Base-by-base conservation (phyloP, 2,113 vertebrate species). In the Pyxicephalus adspersus region DNA sequence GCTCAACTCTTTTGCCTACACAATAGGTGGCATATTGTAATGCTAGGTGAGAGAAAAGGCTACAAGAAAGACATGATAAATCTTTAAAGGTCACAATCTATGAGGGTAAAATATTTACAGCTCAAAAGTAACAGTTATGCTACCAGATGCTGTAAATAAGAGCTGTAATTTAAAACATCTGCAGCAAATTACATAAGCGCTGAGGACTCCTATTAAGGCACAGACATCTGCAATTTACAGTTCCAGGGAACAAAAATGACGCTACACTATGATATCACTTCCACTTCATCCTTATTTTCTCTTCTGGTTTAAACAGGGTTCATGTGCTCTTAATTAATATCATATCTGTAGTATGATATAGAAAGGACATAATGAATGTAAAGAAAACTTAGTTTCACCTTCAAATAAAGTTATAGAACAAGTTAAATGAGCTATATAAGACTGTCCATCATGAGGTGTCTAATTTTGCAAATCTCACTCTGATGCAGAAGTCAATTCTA, bases 121-220 rank as follows among this genome's bases (percentile, higher is more conserved):
- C 66, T 28, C 23, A 71, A 25, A 52, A 71, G 28, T 28, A 0
- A 51, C 0, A 3, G 16, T 38, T 38, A 4, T 68, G 18, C 28
- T 54, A 29, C 23, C 68, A 71, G 23, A 50, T 71, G 50, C 13
- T 6, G 16, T 71, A 20, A 29, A 55, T 71, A 71, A 55, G 13
- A 29, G 45, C 50, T 70, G 19, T 55, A 71, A 71, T 71, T 55
- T 13, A 28, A 70, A 70, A 18, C 67, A 68, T 51, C 51, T 68
- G n/a, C 23, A 29, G 50, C 2, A 18, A 71, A 19, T 71, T 71
- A 19, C 51, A 71, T 55, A 54, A 54, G 50, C 29, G 19, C n/a
- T 71, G 23, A 38, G 8, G 38, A 38, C 38, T 38, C 38, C 7
- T 38, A 1, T 38, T 38, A 9, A 55, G 68, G 68, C 25, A 71